Evolutionary conservation across 2,113 vertebrate genomes (phyloP).

Genomic region (Trinectes maculatus): DNA sequence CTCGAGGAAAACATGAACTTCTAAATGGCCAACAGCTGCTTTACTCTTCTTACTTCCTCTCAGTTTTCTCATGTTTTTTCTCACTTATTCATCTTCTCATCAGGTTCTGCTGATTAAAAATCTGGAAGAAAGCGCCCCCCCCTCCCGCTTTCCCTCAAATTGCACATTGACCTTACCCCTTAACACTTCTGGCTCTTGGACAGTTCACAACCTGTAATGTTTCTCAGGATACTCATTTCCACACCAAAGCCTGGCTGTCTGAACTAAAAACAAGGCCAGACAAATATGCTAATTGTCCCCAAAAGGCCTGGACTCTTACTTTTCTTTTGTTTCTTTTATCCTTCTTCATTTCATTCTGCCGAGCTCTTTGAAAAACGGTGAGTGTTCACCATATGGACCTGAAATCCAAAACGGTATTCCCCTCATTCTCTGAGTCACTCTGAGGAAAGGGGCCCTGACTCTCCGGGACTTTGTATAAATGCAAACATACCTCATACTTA

Average conservation of each 20-base stretch:
- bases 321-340: neutral
- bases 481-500: constrained; percentile 31
- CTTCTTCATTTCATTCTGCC: constrained; percentile 1
- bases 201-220: constrained; percentile 42
- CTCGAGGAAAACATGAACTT: neutral
- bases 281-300: constrained; percentile 48
- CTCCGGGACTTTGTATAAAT: constrained; percentile 17
- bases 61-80: neutral
- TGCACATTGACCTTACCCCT: constrained; percentile 12
- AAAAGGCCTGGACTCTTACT: constrained; percentile 29
- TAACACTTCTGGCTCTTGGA: constrained; percentile 25
- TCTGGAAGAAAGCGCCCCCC: neutral
- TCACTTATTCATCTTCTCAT: neutral
- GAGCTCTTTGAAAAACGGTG: constrained; percentile 23
- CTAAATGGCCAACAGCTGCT: neutral
- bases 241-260: constrained; percentile 29
- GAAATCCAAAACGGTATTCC: constrained; percentile 36
- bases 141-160: neutral
- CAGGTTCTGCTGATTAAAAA: neutral
- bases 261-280: constrained; percentile 22
- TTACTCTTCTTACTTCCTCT: neutral
- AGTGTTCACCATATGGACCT: constrained; percentile 56
- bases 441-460: neutral
- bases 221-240: constrained; percentile 40
- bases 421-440: constrained; percentile 24